A percentile compares a stretch with the other conserved stretches of the same genome.
Evolutionary conservation across 2,797 vertebrate genomes (phyloP).

Genomic region (Enteromius argenteus): DNA sequence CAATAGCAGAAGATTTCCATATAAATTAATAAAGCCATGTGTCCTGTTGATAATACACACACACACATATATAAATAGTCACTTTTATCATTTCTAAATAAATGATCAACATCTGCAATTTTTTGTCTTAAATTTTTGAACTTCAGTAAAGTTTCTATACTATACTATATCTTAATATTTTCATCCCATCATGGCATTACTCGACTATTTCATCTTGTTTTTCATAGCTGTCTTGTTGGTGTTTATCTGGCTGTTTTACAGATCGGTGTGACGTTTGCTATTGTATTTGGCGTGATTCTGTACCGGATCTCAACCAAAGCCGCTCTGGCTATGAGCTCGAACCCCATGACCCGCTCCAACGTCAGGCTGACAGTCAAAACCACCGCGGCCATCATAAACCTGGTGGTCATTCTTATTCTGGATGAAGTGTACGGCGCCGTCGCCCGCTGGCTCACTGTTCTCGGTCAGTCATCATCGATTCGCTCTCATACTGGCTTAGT

Average conservation of each 20-base stretch:
- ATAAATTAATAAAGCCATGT: neutral
- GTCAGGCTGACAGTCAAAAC: constrained; percentile 93
- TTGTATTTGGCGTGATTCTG: constrained; percentile 96
- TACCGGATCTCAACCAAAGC: constrained; percentile 96
- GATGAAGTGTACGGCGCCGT: constrained; percentile 96
- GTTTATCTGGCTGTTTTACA: constrained; percentile 62
- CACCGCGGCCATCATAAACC: constrained; percentile 95
- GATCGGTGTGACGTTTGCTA: constrained; percentile 95
- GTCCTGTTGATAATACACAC: neutral
- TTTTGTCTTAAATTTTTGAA: neutral
- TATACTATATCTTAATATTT: neutral
- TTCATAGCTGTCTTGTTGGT: neutral
- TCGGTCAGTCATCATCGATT: constrained; percentile 78
- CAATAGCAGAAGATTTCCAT: neutral
- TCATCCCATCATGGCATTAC: neutral
- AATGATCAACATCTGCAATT: neutral
- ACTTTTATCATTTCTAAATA: neutral
- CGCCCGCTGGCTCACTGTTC: constrained; percentile 92
- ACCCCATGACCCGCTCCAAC: constrained; percentile 87
- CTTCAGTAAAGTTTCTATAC: neutral
- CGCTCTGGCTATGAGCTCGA: constrained; percentile 91
- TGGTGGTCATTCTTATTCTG: constrained; percentile 96
- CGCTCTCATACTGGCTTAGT: neutral
- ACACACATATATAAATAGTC: no score
- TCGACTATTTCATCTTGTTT: neutral